Base-by-base conservation (phyloP, 2,888 invertebrate species). In the Cordilura impudica region DNA sequence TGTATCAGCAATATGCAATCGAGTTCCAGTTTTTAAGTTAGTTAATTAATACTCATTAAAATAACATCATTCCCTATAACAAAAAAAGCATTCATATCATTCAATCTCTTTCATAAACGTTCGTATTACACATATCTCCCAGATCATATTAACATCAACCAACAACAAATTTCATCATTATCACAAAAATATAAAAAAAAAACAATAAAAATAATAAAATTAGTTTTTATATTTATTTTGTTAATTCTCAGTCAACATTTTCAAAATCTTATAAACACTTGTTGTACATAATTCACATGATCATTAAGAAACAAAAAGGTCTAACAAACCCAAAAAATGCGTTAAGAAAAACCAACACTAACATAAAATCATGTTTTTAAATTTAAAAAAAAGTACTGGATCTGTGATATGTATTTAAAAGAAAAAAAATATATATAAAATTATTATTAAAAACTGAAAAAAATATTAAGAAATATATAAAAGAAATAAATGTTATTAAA, bases 381-480 rank as follows among this genome's bases (percentile, higher is more conserved):
- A 86, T 86, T 86, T 85, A 84, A 83, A 84, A 83, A 86, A 86
- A 87, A 87, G 88, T 87, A 87, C 89, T 88, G 89, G 87, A 88
- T 89, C 88, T 88, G 88, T 88, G 88, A 88, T 88, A 88, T 88
- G 89, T 89, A 88, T 88, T 88, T 82, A 87, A 85, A 83, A 81
- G 74, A 76, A 80, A 83, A 67, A 83, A 83, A 80, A 72, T 73
- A 63, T 60, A 35, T 43, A n/a, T n/a, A n/a, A n/a, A 58, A 73
- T 51, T 66, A 73, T 60, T 35, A 71, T 54, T 61, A 77, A 83
- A 63, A 61, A 56, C 78, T 73, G 66, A 73, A 83, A 79, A 79
- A 83, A 77, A 78, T 80, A 82, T 83, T 83, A 82, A 83, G 80
- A 81, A 78, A 82, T 70, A 67, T 79, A 81, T 81, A 78, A 78